Conservation (phyloP, 2,113 vertebrate species). For the Anseranas semipalmata region DNA sequence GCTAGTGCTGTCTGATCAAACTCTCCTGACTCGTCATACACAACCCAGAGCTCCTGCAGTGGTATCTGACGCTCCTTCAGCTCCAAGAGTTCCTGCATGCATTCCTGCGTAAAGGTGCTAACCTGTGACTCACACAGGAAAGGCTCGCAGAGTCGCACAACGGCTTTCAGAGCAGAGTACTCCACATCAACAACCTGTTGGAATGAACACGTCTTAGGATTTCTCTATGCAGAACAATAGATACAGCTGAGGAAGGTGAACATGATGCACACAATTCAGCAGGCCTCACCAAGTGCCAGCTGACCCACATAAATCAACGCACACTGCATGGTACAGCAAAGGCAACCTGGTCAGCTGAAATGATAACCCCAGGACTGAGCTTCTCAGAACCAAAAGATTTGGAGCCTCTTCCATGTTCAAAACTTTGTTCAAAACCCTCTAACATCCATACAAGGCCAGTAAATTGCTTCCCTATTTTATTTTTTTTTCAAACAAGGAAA, state of each 20-base stretch:
- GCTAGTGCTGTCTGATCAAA: constrained; percentile 92
- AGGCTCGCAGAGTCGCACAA: constrained; percentile 81
- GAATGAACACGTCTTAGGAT: not conserved
- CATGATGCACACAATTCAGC: rapidly evolving
- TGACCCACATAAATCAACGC: not conserved
- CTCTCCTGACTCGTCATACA: constrained; percentile 87
- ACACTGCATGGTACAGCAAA: rapidly evolving
- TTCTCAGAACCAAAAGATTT: not conserved
- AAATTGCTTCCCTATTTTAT: not conserved
- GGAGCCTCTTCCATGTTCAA: not conserved
- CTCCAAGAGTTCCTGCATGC: constrained; percentile 82
- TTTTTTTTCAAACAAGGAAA: not conserved
- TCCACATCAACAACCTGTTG: constrained; percentile 85
- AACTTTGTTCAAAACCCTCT: not conserved
- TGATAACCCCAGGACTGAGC: not conserved
- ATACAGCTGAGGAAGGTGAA: not conserved
- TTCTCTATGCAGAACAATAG: not conserved
- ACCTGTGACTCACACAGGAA: constrained; percentile 82
- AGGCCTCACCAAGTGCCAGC: not conserved
- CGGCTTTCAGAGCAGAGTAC: constrained; percentile 80
- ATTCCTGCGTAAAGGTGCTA: constrained; percentile 81
- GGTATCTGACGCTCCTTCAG: constrained; percentile 82
- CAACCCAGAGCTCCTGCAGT: constrained; percentile 87
- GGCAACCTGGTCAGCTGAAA: not conserved
- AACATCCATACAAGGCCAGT: not conserved